Conservation (phyloP, 2,113 vertebrate genomes). For the Crotalus tigris region DNA sequence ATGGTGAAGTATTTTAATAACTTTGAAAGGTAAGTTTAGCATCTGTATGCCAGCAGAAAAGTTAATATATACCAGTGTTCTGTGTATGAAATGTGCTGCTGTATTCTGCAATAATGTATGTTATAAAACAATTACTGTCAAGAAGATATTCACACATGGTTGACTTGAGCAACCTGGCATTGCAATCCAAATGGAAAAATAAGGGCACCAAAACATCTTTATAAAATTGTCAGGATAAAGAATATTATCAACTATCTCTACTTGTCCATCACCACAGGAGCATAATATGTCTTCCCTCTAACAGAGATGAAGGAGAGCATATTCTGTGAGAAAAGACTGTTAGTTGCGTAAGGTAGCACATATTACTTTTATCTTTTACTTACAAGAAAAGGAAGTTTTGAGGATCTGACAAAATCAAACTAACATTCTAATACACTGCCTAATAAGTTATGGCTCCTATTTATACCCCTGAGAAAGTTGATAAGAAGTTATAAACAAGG, state of each 20-base stretch:
- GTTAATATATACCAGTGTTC: background rate
- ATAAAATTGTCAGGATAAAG: background rate
- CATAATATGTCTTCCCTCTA: background rate
- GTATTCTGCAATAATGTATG: background rate
- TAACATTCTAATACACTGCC: background rate
- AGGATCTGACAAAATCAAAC: background rate
- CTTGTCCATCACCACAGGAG: background rate
- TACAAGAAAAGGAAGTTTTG: background rate
- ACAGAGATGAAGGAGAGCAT: background rate
- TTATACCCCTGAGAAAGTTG: background rate
- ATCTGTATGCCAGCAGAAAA: background rate
- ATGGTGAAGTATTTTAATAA: background rate
- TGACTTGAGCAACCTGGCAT: background rate
- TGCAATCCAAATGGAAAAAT: background rate
- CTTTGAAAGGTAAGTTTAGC: background rate
- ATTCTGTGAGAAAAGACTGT: background rate
- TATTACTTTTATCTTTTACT: background rate
- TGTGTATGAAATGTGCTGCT: background rate
- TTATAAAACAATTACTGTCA: background rate
- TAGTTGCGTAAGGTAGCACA: background rate
- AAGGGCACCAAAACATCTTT: background rate
- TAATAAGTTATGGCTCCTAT: background rate
- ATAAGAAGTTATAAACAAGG: background rate
- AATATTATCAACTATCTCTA: background rate
- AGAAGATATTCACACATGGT: background rate